Base-by-base conservation (phyloP, 2,797 vertebrate species). In the Aplochiton taeniatus region DNA sequence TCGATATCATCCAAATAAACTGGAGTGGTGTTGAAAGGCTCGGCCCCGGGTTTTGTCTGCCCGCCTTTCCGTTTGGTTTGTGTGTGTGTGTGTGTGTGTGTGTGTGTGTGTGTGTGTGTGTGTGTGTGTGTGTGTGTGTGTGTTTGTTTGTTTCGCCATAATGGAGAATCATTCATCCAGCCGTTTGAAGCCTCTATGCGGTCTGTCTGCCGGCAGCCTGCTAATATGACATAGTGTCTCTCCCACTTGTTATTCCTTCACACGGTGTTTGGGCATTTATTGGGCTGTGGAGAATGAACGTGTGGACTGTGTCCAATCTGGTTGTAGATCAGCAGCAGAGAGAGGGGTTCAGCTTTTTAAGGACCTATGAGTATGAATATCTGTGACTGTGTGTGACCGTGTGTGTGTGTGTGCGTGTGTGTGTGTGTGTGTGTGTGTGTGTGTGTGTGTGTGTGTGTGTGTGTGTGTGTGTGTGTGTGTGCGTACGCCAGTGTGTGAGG, bases 1-100 rank as follows among this genome's bases (percentile, higher is more conserved):
- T 93, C 91, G 74, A 93, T 92, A 83, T 61, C 66, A 79, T 88
- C 82, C 84, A 86, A 90, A 93, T 92, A 90, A 93, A 88, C 82
- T 78, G 88, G 83, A 89, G 89, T 86, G 72, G 76, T 66, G 72
- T 80, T 80, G 79, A 66, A 63, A 72, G 78, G 85, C 85, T 51
- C 86, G 82, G 83, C 79, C 80, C 77, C n/a, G 55, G n/a, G 65
- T 65, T 62, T 70, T 77, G 81, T 50, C n/a, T 63, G 49, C 13
- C 65, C 18, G 72, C 61, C 70, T 8, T 64, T 31, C 10, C 9
- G 8, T 48, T 83, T 82, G 82, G 45, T 79, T 74, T 88, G 47
- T 58, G 17, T 50, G 3, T 58, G 13, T 47, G 11, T 48, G 46
- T 3, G 46, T 14, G 46, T 48, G 13, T 3, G 46, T 48, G 46